Conservation (phyloP, 2,888 invertebrate genomes). For the Erpobdella octoculata region DNA sequence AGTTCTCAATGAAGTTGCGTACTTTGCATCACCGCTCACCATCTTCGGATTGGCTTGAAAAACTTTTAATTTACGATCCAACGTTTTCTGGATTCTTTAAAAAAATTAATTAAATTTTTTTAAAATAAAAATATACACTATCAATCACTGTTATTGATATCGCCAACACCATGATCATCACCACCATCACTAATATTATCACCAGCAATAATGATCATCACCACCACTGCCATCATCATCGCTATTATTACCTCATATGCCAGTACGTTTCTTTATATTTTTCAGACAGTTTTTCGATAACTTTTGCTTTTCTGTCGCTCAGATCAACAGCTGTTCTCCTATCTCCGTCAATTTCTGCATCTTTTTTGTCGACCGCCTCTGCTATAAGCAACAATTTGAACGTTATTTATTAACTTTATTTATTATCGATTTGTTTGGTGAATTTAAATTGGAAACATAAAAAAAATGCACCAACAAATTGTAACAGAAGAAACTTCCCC, state of each 20-base stretch:
- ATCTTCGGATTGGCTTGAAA: conserved; percentile 15
- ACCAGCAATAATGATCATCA: conserved; percentile 23
- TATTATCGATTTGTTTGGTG: no score
- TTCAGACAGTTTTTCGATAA: neutral
- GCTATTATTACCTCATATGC: conserved; percentile 5
- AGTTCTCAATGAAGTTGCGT: conserved; percentile 2
- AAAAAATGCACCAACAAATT: neutral
- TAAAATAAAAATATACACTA: neutral
- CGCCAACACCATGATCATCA: neutral
- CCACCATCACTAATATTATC: neutral
- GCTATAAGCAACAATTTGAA: neutral
- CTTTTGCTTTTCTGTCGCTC: neutral
- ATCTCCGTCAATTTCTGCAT: no score
- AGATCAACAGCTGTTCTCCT: no score
- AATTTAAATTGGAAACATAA: no score
- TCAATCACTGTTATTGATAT: neutral
- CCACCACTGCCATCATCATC: no score
- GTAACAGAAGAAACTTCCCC: conserved; percentile 41
- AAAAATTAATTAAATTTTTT: neutral
- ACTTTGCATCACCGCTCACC: conserved; percentile 17
- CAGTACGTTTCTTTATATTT: conserved; percentile 24
- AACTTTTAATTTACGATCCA: conserved; percentile 20
- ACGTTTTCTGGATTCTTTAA: conserved; percentile 16
- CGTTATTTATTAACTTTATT: neutral
- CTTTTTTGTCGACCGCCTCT: neutral